These are phyloP conservation scores for Nannoperca australis DNA, from an alignment of 2,797 vertebrate species.

Conservation along the genomic window DNA sequence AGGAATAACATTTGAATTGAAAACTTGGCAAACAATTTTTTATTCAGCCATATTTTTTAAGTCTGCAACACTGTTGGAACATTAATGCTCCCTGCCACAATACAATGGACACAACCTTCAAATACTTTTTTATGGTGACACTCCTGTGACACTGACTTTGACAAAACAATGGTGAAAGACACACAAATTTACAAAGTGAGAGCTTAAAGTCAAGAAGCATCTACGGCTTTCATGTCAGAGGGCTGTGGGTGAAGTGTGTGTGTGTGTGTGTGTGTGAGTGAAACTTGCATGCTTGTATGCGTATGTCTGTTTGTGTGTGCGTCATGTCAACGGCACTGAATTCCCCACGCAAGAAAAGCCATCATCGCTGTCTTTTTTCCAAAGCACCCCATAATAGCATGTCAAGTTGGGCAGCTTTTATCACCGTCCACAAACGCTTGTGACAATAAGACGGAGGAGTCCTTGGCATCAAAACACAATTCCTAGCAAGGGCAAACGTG, in stretches of 20 bases:
- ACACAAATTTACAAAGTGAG: constrained; percentile 39
- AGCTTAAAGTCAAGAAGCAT: constrained; percentile 53
- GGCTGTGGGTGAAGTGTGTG: constrained; percentile 23
- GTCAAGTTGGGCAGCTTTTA: constrained; percentile 57
- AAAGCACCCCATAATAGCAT: constrained; percentile 55
- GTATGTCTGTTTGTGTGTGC: not conserved
- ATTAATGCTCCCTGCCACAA: not conserved
- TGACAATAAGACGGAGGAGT: constrained; percentile 66
- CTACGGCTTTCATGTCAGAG: constrained; percentile 28
- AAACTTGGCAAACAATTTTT: constrained; percentile 17
- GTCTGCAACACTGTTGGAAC: not conserved
- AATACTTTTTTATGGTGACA: not conserved
- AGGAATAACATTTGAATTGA: constrained; percentile 26
- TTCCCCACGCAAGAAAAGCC: constrained; percentile 51
- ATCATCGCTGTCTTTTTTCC: constrained; percentile 43
- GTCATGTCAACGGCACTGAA: constrained; percentile 43
- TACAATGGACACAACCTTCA: not conserved
- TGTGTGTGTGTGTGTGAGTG: not conserved
- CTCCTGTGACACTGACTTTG: constrained; percentile 40
- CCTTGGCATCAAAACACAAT: constrained; percentile 67
- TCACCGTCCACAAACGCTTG: constrained; percentile 44
- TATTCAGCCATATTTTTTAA: not conserved
- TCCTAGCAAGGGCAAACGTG: constrained; percentile 66
- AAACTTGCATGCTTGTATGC: constrained; percentile 13
- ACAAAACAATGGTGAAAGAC: constrained; percentile 49